Base-by-base conservation (phyloP, 2,888 invertebrate genomes). In the Gibbula magus region DNA sequence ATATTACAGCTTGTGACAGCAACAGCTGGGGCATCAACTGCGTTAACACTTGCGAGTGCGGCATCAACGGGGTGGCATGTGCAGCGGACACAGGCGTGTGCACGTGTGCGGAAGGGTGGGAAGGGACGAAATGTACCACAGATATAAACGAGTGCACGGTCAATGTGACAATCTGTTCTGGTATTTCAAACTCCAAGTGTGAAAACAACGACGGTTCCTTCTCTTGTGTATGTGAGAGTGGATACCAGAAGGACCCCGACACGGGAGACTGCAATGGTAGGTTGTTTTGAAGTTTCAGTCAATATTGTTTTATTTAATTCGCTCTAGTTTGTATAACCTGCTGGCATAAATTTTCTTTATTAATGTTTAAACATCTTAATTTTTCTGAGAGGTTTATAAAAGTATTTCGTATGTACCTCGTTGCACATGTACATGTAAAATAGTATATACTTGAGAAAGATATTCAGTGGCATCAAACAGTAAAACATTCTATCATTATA, bases 201-300 rank as follows among this genome's bases (percentile, higher is more conserved):
- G 25, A 35, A n/a, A 77, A 80, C 22, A 73, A 39, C 5, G n/a
- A 20, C 16, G 80, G 80, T 10, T 77, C 77, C 5, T 80, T 39
- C 73, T 18, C 22, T 16, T 80, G 80, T 32, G 52, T 3, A 29
- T 80, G 80, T 74, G 56, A 35, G 5, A 35, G 7, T 20, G 80
- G 77, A 16, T 80, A 54, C 29, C n/a, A 16, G 16, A 32, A 54
- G 25, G 53, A 52, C 4, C 54, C 54, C 18, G 75, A 45, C 29
- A 45, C 75, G 20, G 54, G n/a, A n/a, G 25, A 22, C 13, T 77
- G 77, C 39, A 45, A 20, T 35, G 77, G 80, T 80, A 54, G 20
- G 56, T 74, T 35, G 10, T 7, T 45, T 29, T 70, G 18, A 18
- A 20, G 13, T 16, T 67, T 67, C 10, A 20, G 2, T 2, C 67